Evolutionary conservation across 2,888 invertebrate genomes (phyloP), one percentile per base, ranked within the genome.

Genomic region (Acanthopleura granulata): DNA sequence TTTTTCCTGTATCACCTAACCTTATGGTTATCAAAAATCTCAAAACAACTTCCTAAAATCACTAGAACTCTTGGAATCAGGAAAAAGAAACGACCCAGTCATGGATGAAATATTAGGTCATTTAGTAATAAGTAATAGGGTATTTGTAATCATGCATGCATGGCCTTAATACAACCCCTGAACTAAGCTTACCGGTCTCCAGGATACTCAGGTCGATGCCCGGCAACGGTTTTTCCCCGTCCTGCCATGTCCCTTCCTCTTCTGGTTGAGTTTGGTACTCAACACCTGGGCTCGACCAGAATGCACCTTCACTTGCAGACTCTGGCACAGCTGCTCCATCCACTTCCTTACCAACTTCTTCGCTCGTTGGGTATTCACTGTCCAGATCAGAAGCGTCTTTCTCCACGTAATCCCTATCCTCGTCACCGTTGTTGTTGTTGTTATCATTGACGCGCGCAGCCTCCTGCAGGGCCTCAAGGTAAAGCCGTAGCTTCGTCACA

Each of bases 381-480:
- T 40, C 40, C 40, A 40, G 9, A 6, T 40, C 40, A 40, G 40
- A 40, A 57, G 3, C 57, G 14, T 25, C 16, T 27, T 66, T 15
- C 29, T 66, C 66, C 25, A 12, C 66, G 6, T 22, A 22, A 22
- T 66, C 66, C 4, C 27, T 27, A 25, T 66, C 29, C 29, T 27
- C 29, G 3, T 16, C 22, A 16, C 25, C 9, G 6, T 27, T 25
- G 29, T 66, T 14, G 57, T 57, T 22, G 57, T 12, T 57, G 57
- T 57, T 57, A 1, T 12, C 57, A 57, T 57, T n/a, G n/a, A 57
- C 12, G 16, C 6, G 66, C 6, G 66, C 22, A 25, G 25, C 25
- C 16, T 27, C 25, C 29, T 66, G 66, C 16, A 66, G 29, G 4
- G 66, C 66, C 29, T 66, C 27, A 66, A 66, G 66, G 29, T 66